Evolutionary conservation across 2,888 invertebrate species (phyloP), one percentile per base, ranked within the genome.

Genomic region (Sisyra terminalis): DNA sequence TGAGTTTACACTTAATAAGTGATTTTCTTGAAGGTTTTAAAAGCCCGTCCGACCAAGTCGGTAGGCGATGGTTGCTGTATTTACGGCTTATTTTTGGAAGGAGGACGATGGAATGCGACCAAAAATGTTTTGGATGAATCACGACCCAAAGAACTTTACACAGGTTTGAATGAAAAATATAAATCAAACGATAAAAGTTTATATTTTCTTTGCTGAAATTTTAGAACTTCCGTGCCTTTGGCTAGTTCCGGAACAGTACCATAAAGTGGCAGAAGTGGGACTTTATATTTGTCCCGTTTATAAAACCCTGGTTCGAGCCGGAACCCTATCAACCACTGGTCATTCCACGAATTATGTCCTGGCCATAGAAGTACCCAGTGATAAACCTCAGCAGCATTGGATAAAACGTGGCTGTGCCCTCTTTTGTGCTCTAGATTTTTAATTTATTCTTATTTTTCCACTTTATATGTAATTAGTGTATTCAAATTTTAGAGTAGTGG

Each of bases 31-130:
- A 41, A 75, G 75, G 64, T 73, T 2, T 50, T 73, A 11, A 39
- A 55, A 0, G 50, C 51, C 0, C 52, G 60, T 2, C 76, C 77
- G 0, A 47, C 50, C 0, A 60, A 62, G 50, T 59, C 67, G 48
- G 70, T 70, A 0, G 59, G 57, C 0, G 73, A 78, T 52, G 78
- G 79, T 0, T 77, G 77, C 49, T 73, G 70, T 47, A 71, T 79
- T 35, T 67, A 71, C 43, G 79, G 78, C 1, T 56, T 87, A 45
- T 87, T 67, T 58, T 57, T 86, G 40, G 85, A 86, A 58, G 86
- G 86, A 0, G 79, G 79, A n/a, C 65, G 81, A 32, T 87, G 84
- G 84, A 75, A 78, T 56, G 51, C 56, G 37, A 58, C 66, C 0
- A 67, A 61, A 50, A 61, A 66, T 55, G 45, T 60, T 1, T 59